Base-by-base conservation (phyloP, 1,140 invertebrate genomes). In the Diploscapter pachys region DNA sequence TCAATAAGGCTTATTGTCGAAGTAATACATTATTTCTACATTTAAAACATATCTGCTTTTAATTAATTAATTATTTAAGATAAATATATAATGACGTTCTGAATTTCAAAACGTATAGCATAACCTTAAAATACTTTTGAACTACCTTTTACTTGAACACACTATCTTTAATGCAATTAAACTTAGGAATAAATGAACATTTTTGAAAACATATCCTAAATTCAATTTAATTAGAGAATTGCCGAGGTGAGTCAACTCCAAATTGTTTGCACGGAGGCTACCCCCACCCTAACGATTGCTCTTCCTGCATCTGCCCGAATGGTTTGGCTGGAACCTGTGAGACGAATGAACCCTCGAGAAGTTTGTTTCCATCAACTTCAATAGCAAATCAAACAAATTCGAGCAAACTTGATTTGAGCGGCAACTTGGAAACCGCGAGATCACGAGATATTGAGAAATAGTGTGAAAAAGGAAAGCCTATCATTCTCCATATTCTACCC, bases 261-360 rank as follows among this genome's bases (percentile, higher is more conserved):
- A 49, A 64, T 13, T 84, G 83, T 76, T 51, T 63, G 3, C 81
- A 84, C 59, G 83, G 82, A 53, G 85, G 85, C 8, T 86, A 86
- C 72, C 76, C 80, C 48, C 79, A 86, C 75, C 85, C 85, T 31
- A 71, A 64, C 13, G 67, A 81, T 49, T 86, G 84, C 73, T 11
- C 61, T 8, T 61, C 68, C 6, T 86, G 85, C 75, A 77, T 82
- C 13, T 86, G 85, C 74, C 85, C 85, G 8, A 69, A 76, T n/a
- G 85, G 85, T 6, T 78, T 83, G 11, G 80, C 80, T 4, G 85
- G 85, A n/a, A 69, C 73, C 8, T 86, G 85, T 74, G 80, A 80
- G 54, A 75, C 63, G 53, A 78, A 79, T 76, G 76, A 84, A 63
- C 54, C 73, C 2, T 53, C 83, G 13, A 76, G 55, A 66, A 84